These are phyloP conservation scores for Leptopilina drosophilae DNA, from an alignment of 2,888 invertebrate genomes.

Conservation along the genomic window DNA sequence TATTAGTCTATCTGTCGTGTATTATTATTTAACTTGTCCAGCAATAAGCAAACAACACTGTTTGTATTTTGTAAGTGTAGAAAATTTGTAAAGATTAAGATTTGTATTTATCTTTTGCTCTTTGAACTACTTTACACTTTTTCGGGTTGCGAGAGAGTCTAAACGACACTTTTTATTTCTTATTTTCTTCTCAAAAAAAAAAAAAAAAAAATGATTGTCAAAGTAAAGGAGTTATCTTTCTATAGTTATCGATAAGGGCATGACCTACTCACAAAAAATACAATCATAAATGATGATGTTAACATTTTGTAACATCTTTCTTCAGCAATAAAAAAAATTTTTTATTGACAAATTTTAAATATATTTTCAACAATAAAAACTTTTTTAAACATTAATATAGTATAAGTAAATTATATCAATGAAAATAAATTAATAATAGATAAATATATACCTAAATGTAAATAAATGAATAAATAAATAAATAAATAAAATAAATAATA, in stretches of 20 bases:
- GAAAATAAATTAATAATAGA: neutral
- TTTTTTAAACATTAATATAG: too few relatives aligned
- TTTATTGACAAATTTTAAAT: neutral
- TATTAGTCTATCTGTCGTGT: neutral
- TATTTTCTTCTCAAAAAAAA: neutral
- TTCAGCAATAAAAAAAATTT: neutral
- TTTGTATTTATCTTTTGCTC: conserved; percentile 24
- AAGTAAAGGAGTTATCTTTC: conserved; percentile 26
- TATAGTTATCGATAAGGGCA: conserved; percentile 28
- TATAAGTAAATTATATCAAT: too few relatives aligned
- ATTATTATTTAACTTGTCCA: neutral
- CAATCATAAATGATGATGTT: neutral
- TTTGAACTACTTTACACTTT: conserved; percentile 29
- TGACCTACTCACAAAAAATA: conserved; percentile 18
- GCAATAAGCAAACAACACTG: neutral
- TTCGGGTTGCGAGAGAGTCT: neutral
- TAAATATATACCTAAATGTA: too few relatives aligned
- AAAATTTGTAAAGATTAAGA: conserved; percentile 4
- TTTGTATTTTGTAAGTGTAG: conserved; percentile 2
- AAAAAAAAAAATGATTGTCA: neutral
- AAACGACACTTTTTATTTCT: conserved; percentile 9
- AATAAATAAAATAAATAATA: too few relatives aligned
- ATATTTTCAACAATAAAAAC: too few relatives aligned
- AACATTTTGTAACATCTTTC: neutral
- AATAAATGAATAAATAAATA: too few relatives aligned